A percentile compares a stretch with the other conserved stretches of the same genome.
These are phyloP conservation scores for Polietes domitor DNA, from an alignment of 2,888 invertebrate species.

Conservation along the genomic window DNA sequence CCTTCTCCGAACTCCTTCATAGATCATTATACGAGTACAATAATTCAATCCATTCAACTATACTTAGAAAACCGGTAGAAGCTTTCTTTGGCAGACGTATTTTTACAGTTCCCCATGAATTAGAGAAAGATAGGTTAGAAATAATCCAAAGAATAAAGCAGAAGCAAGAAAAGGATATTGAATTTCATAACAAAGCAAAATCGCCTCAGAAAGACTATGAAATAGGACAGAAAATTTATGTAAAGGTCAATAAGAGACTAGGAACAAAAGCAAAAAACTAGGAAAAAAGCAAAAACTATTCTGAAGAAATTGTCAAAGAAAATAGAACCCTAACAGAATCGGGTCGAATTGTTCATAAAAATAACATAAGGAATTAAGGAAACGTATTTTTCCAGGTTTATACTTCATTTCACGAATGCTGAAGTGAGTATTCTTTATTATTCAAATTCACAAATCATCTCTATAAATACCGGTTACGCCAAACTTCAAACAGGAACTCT, in stretches of 20 bases:
- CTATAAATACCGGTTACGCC: constrained; percentile 47
- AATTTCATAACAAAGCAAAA: constrained; percentile 22
- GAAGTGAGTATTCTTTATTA: constrained; percentile 60
- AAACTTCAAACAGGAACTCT: constrained; percentile 50
- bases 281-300: constrained; percentile 22
- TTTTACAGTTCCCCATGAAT: constrained; percentile 7
- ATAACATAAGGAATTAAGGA: constrained; percentile 29
- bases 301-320: constrained; percentile 44
- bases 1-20: constrained; percentile 28
- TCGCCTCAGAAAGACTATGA: constrained; percentile 21
- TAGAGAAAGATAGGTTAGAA: constrained; percentile 12
- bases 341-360: constrained; percentile 25
- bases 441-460: constrained; percentile 47
- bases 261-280: constrained; percentile 51
- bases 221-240: constrained; percentile 34
- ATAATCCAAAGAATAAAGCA: background rate
- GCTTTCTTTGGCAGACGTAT: constrained; percentile 30
- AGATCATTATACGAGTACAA: constrained; percentile 40
- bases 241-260: constrained; percentile 40
- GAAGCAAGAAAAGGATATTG: background rate
- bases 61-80: constrained; percentile 21
- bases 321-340: constrained; percentile 20
- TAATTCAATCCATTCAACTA: constrained; percentile 32
- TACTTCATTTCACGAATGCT: background rate
- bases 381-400: background rate